phyloP scores from a whole-genome alignment of 1,140 invertebrate genomes.

The Cherax destructor region DNA sequence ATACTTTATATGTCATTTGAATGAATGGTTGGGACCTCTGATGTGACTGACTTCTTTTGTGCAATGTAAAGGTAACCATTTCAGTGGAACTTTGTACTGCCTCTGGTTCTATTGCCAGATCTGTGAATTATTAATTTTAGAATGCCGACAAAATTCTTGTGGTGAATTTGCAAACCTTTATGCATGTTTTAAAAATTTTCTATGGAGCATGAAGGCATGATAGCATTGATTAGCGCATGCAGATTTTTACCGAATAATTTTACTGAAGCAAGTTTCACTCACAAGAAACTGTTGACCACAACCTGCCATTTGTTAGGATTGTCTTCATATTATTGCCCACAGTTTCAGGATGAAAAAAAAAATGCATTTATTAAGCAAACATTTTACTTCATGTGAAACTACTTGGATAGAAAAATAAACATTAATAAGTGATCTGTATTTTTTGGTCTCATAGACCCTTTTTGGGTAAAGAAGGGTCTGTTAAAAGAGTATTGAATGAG shows the following conservation, averaged over 20 bases:
- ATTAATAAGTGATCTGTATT: too few species aligned
- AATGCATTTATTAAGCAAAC: background rate
- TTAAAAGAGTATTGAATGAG: too few species aligned
- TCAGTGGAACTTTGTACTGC: background rate
- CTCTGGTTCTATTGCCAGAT: background rate
- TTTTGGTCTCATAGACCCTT: too few species aligned
- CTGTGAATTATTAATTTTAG: background rate
- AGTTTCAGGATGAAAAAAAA: background rate
- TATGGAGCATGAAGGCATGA: slow-evolving; percentile 16
- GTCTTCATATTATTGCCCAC: background rate
- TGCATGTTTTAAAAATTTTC: background rate
- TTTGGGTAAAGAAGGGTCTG: too few species aligned
- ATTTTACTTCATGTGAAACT: background rate
- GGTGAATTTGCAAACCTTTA: slow-evolving; percentile 13
- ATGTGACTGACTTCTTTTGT: background rate
- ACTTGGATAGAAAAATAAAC: too few species aligned
- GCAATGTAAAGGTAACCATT: background rate
- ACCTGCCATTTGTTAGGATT: slow-evolving; percentile 10
- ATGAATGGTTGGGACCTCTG: background rate
- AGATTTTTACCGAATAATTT: too few species aligned
- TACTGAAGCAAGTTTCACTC: slow-evolving; percentile 18
- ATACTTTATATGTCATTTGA: background rate
- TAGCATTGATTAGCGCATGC: background rate
- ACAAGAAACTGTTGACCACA: slow-evolving; percentile 37
- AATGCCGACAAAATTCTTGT: background rate